Conservation (phyloP, 2,113 vertebrate species). For the Pelusios castaneus region DNA sequence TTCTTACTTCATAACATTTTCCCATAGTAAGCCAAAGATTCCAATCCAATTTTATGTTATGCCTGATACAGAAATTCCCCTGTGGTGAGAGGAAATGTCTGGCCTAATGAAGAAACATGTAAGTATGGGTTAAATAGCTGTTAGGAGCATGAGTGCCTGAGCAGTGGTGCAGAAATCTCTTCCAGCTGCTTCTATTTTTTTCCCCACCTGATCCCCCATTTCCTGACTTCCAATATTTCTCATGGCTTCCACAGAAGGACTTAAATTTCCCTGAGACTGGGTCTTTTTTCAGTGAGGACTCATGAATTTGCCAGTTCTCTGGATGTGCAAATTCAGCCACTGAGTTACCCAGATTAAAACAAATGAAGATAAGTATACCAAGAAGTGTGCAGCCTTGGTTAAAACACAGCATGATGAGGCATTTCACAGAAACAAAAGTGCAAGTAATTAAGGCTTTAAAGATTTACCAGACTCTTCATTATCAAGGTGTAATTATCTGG, state of each 20-base stretch:
- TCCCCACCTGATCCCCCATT: constrained; percentile 31
- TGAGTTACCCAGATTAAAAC: background rate
- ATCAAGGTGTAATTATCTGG: constrained; percentile 26
- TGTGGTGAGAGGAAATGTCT: constrained; percentile 4
- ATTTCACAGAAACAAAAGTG: background rate
- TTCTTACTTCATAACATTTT: background rate
- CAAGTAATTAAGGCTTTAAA: constrained; percentile 51
- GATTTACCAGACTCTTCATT: constrained; percentile 35
- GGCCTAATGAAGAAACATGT: constrained; percentile 3
- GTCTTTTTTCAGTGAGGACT: background rate
- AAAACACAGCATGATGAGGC: constrained; percentile 4
- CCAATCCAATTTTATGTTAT: background rate
- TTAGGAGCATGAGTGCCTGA: constrained; percentile 29
- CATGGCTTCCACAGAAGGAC: background rate
- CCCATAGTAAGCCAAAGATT: background rate
- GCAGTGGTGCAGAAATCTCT: constrained; percentile 55
- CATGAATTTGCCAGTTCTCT: background rate
- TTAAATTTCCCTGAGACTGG: background rate
- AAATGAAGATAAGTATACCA: background rate
- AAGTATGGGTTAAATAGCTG: constrained; percentile 19
- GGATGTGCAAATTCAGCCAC: background rate
- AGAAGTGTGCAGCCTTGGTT: background rate
- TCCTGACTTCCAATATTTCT: background rate
- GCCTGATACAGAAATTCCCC: background rate
- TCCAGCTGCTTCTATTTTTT: constrained; percentile 48